Conservation (phyloP, 2,113 vertebrate species). For the Neogobius melanostomus region DNA sequence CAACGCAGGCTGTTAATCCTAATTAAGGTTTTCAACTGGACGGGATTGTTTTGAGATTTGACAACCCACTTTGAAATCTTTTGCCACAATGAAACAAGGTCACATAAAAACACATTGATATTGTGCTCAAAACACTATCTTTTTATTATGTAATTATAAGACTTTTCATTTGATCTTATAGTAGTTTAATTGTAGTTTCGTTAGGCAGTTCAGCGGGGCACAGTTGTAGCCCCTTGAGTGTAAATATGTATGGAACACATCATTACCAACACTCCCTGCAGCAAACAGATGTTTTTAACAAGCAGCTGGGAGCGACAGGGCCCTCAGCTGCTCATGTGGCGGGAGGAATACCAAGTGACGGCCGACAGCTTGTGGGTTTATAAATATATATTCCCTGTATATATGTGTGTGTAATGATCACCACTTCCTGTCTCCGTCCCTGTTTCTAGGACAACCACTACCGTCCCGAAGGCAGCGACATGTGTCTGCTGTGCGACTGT, state of each 20-base stretch:
- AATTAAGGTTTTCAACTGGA: too few relatives aligned
- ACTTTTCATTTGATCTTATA: not conserved
- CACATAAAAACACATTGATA: not conserved
- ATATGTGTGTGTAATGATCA: not conserved
- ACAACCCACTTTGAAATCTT: too few relatives aligned
- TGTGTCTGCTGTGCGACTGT: conserved; percentile 90
- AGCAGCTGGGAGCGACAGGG: conserved; percentile 16
- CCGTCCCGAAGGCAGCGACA: conserved; percentile 70
- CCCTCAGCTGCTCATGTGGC: not conserved
- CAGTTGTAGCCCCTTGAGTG: not conserved
- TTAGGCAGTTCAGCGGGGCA: not conserved
- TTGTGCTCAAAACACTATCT: not conserved
- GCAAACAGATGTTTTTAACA: conserved; percentile 16
- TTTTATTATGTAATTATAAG: not conserved
- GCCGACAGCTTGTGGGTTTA: not conserved
- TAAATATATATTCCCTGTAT: not conserved
- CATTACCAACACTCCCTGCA: not conserved
- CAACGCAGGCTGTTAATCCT: too few relatives aligned
- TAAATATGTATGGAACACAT: not conserved
- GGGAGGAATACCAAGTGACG: not conserved
- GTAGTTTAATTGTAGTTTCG: conserved; percentile 2
- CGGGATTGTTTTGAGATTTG: too few relatives aligned
- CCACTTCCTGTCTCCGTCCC: conserved; percentile 9
- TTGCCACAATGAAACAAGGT: too few relatives aligned
- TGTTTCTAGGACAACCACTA: conserved; percentile 90